Base-by-base conservation (phyloP, 2,797 vertebrate species). In the Morelia viridis region DNA sequence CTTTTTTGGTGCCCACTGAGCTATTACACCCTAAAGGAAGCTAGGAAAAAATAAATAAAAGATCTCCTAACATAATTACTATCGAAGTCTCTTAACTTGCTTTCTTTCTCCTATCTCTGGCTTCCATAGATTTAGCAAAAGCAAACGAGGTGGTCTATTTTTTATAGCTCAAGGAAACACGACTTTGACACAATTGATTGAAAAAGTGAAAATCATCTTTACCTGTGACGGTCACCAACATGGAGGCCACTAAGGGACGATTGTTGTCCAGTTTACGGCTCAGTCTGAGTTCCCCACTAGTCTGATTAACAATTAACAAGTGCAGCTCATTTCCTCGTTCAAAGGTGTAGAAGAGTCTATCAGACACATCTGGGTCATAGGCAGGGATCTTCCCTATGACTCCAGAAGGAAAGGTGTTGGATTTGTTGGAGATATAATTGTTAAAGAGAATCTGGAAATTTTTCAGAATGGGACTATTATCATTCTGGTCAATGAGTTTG, bases 361-460 rank as follows among this genome's bases (percentile, higher is more conserved):
- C 99, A 0, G 99, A 99, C 88, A 99, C 98, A 91, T 99, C 99
- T 0, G 99, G 99, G 94, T 99, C 99, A 8, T 99, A 98, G 46
- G 99, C 99, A 2, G 99, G 99, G 19, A 99, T 98, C 94, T 98
- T 98, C 31, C 99, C 99, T 93, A 99, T 99, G 71, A 99, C 98
- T 8, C 99, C 99, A 0, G 97, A 99, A 92, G 99, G 99, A 93
- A 99, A 99, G 92, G 98, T 99, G 94, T 99, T 99, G 80, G 99
- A 99, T 19, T 98, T 99, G 95, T 99, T 99, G 60, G 99, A 99
- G 31, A 99, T 98, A 0, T 99, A 99, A 97, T 99, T 99, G 97
- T 99, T 99, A 97, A 99, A 99, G 90, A 99, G 98, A 68, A 99
- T 99, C 97, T 99, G 99, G 96, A 99, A 99, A 96, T 99, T 98